phyloP scores from a whole-genome alignment of 2,113 vertebrate genomes.

The Ariopsis seemanni region DNA sequence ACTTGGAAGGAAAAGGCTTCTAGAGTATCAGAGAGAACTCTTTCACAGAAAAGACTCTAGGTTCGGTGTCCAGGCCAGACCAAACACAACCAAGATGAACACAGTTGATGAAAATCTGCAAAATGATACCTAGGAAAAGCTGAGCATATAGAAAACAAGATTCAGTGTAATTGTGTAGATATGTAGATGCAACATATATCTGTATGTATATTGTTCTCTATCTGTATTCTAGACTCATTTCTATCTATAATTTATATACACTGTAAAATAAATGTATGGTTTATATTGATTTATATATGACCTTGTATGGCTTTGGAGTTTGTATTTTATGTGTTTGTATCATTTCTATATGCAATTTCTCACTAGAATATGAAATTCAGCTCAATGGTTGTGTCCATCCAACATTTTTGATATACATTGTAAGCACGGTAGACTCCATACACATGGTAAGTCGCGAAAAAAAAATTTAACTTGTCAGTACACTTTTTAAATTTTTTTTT shows the following conservation, averaged over 20 bases:
- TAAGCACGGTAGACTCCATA: constrained; percentile 20
- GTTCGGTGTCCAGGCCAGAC: neutral
- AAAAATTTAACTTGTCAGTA: neutral
- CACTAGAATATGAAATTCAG: constrained; percentile 11
- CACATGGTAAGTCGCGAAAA: neutral
- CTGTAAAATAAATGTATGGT: constrained; percentile 33
- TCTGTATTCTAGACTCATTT: constrained; percentile 32
- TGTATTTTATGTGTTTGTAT: constrained; percentile 52
- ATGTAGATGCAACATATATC: constrained; percentile 42
- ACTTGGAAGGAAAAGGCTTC: constrained; percentile 39
- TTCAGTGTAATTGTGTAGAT: constrained; percentile 37
- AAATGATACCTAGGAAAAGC: neutral
- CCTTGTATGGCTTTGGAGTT: constrained; percentile 42
- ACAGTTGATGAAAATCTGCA: neutral
- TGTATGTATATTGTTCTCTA: constrained; percentile 47
- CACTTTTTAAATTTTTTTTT: neutral
- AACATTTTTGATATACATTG: constrained; percentile 39
- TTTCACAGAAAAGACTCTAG: neutral
- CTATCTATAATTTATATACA: constrained; percentile 43
- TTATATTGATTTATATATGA: constrained; percentile 49
- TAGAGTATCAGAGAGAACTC: constrained; percentile 7
- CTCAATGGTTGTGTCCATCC: constrained; percentile 27
- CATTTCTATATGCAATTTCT: constrained; percentile 43
- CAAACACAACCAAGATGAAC: neutral
- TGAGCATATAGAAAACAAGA: neutral